phyloP scores from a whole-genome alignment of 2,888 invertebrate species.

The Prenolepis imparis region DNA sequence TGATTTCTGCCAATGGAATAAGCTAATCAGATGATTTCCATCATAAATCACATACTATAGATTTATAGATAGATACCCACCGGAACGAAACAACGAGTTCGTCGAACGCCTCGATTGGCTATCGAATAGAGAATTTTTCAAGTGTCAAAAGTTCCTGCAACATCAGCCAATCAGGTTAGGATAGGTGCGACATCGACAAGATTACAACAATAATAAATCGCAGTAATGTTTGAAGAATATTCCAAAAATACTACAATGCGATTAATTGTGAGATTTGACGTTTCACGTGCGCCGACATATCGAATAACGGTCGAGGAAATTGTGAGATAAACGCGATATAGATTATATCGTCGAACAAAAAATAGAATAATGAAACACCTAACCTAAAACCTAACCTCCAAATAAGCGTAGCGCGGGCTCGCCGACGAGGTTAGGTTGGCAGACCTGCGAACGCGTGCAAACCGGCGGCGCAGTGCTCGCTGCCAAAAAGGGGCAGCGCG shows the following conservation, averaged over 20 bases:
- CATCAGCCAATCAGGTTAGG: too few relatives aligned
- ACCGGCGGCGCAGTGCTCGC: constrained; percentile 78
- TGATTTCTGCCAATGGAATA: constrained; percentile 16
- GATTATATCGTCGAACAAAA: too few relatives aligned
- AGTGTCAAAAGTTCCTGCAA: too few relatives aligned
- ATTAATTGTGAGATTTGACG: neutral
- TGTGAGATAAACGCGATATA: neutral
- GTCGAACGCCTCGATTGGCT: neutral
- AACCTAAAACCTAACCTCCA: neutral
- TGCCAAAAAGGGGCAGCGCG: constrained; percentile 82
- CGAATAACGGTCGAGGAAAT: neutral
- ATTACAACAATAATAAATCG: too few relatives aligned
- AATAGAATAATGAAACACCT: neutral
- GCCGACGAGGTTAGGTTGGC: constrained; percentile 1
- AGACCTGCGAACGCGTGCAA: constrained; percentile 24
- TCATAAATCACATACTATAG: neutral
- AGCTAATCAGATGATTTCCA: neutral
- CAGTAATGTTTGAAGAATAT: too few relatives aligned
- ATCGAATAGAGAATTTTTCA: neutral
- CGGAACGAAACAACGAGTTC: neutral
- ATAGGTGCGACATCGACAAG: too few relatives aligned
- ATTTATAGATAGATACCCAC: neutral
- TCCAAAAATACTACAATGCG: neutral
- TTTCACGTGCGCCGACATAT: neutral
- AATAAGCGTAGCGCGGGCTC: neutral